These are phyloP conservation scores for Cossypha polioptera DNA, from an alignment of 2,797 vertebrate species.

Conservation along the genomic window DNA sequence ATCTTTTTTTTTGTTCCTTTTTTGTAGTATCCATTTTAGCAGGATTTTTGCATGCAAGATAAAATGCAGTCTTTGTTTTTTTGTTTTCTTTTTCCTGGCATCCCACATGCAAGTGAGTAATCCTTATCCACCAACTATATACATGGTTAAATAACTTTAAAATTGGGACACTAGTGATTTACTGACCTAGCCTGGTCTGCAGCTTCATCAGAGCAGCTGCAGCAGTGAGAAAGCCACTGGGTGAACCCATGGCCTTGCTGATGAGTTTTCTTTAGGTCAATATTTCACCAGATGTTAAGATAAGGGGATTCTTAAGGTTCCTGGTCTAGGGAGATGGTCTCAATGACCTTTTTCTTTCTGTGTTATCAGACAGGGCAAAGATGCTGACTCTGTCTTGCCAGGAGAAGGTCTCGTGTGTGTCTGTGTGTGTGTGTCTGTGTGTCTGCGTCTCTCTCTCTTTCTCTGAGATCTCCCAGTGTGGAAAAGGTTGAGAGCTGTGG, in stretches of 20 bases:
- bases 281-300: not conserved
- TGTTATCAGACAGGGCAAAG: not conserved
- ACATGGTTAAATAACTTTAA: not conserved
- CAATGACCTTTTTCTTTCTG: not conserved
- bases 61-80: conserved; percentile 71
- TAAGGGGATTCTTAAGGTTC: not conserved
- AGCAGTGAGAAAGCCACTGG: not conserved
- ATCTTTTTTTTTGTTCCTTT: not conserved
- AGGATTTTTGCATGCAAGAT: conserved; percentile 77
- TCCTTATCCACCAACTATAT: not conserved
- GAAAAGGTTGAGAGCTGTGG: conserved; percentile 58
- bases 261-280: not conserved
- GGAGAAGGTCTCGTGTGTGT: conserved; percentile 29
- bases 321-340: not conserved
- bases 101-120: conserved; percentile 75
- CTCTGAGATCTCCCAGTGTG: conserved; percentile 58
- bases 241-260: not conserved
- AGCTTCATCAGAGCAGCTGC: not conserved
- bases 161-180: not conserved
- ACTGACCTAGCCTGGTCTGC: not conserved
- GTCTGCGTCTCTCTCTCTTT: conserved; percentile 52
- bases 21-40: conserved; percentile 62
- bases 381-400: not conserved
- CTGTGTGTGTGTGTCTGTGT: not conserved
- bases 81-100: conserved; percentile 71